phyloP scores from a whole-genome alignment of 2,888 invertebrate species.

The Arrhopalites spinosus region DNA sequence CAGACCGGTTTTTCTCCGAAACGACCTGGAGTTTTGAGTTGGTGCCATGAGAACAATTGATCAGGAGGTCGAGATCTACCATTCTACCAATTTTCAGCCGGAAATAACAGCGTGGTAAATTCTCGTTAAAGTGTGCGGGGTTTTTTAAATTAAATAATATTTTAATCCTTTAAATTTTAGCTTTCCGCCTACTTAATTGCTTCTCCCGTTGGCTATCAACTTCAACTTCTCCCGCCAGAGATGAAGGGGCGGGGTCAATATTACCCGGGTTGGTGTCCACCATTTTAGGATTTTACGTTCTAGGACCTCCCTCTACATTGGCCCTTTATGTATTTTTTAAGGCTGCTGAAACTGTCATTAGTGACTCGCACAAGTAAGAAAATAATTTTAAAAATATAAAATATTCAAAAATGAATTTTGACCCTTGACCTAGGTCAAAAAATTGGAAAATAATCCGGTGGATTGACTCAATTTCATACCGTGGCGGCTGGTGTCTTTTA shows the following conservation, averaged over 20 bases:
- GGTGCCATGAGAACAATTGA: too few relatives aligned
- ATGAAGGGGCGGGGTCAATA: too few relatives aligned
- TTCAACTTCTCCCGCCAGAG: slow-evolving; percentile 52
- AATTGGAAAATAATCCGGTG: slow-evolving; percentile 52
- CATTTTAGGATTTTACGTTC: slow-evolving; percentile 50
- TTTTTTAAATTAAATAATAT: too few relatives aligned
- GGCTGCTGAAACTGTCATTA: slow-evolving; percentile 50
- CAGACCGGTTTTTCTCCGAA: too few relatives aligned
- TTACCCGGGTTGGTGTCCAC: slow-evolving; percentile 53
- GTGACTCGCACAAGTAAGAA: slow-evolving; percentile 52
- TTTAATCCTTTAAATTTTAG: slow-evolving; percentile 11
- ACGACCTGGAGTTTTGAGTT: too few relatives aligned
- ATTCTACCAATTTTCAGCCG: too few relatives aligned
- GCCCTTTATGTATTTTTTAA: slow-evolving; percentile 55
- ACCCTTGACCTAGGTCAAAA: slow-evolving; percentile 40
- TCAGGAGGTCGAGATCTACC: too few relatives aligned
- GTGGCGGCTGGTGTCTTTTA: slow-evolving; percentile 61
- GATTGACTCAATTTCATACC: slow-evolving; percentile 52
- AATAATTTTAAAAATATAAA: not conserved
- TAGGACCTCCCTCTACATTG: slow-evolving; percentile 51
- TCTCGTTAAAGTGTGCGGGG: too few relatives aligned
- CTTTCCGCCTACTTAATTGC: slow-evolving; percentile 52
- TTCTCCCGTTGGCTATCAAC: slow-evolving; percentile 56
- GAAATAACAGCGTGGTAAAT: too few relatives aligned
- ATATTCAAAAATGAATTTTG: not conserved